phyloP scores from a whole-genome alignment of 2,113 vertebrate species.

The Clarias magur region DNA sequence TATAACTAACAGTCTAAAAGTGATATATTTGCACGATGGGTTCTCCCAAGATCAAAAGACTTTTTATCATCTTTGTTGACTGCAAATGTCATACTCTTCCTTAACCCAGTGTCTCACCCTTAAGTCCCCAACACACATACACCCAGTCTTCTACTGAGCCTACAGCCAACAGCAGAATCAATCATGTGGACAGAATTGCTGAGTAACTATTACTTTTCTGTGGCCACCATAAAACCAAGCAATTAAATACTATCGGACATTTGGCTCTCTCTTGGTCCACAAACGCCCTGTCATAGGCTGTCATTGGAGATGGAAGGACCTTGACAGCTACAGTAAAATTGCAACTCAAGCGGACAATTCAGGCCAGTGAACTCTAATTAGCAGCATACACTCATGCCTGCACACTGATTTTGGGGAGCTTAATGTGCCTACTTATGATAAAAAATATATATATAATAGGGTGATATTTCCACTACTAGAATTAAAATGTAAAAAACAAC shows the following conservation, averaged over 20 bases:
- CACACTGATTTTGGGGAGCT: conserved; percentile 19
- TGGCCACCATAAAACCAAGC: conserved; percentile 74
- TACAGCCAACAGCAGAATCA: conserved; percentile 72
- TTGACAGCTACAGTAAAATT: conserved; percentile 61
- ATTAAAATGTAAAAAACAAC: background rate
- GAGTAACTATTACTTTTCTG: conserved; percentile 74
- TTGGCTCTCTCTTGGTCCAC: conserved; percentile 65
- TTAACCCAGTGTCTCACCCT: background rate
- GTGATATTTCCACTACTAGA: background rate
- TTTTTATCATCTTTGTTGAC: background rate
- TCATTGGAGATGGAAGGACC: conserved; percentile 60
- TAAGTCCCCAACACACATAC: conserved; percentile 48
- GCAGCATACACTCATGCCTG: background rate
- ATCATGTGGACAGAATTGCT: conserved; percentile 79
- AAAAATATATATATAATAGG: background rate
- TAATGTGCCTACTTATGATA: background rate
- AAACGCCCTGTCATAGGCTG: conserved; percentile 49
- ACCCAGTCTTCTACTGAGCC: conserved; percentile 58
- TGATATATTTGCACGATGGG: background rate
- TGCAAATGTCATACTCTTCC: background rate
- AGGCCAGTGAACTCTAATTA: conserved; percentile 35
- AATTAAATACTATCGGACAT: conserved; percentile 77
- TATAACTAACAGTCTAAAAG: background rate
- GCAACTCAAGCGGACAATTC: conserved; percentile 54
- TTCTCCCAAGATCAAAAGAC: background rate